Conservation (phyloP, 2,888 invertebrate species). For the Notodonta dromedarius region DNA sequence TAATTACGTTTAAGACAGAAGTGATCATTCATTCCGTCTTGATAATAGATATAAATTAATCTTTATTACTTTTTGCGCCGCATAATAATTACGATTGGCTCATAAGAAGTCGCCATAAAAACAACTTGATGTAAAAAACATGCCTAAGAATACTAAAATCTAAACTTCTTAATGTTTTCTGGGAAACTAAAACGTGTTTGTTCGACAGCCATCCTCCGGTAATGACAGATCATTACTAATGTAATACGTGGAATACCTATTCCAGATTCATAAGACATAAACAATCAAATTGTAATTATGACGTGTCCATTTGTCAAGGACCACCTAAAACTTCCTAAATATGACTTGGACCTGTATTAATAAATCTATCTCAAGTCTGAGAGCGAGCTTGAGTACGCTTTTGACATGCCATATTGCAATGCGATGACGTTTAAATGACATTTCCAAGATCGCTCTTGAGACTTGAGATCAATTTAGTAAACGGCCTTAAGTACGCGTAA, state of each 20-base stretch:
- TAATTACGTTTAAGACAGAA: neutral
- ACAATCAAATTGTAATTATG: too few relatives aligned
- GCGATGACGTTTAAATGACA: too few relatives aligned
- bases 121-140: neutral
- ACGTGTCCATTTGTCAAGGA: too few relatives aligned
- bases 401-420: too few relatives aligned
- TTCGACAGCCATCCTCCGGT: neutral
- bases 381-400: too few relatives aligned
- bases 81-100: neutral
- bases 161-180: neutral
- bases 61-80: constrained; percentile 1
- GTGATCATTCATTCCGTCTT: neutral
- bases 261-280: neutral
- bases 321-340: too few relatives aligned
- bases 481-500: too few relatives aligned
- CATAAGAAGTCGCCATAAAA: neutral
- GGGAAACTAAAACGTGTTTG: neutral
- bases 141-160: neutral
- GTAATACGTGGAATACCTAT: neutral
- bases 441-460: too few relatives aligned
- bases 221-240: neutral
- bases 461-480: too few relatives aligned
- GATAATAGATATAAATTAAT: neutral
- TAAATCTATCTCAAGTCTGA: too few relatives aligned
- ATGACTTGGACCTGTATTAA: too few relatives aligned